phyloP scores from a whole-genome alignment of 2,888 invertebrate species.

The Chironomus riparius region DNA sequence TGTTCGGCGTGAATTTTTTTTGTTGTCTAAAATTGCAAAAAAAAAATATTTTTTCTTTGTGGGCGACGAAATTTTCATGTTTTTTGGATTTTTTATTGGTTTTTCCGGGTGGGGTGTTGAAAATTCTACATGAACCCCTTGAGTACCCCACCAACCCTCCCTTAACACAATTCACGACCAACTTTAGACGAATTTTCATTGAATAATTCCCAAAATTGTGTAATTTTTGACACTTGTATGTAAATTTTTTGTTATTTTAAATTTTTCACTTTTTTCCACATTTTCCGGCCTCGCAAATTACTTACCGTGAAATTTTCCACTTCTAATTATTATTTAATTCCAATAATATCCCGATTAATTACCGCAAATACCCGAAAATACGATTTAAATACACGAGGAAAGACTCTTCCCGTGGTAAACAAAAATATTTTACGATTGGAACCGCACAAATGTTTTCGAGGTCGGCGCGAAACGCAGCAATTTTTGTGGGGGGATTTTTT shows the following conservation, averaged over 20 bases:
- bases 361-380: background rate
- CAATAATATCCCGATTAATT: background rate
- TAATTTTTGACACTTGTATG: background rate
- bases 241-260: background rate
- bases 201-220: background rate
- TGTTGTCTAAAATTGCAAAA: background rate
- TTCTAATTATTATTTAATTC: background rate
- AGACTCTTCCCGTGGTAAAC: constrained; percentile 3
- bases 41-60: background rate
- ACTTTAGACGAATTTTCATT: background rate
- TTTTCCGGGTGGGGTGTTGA: background rate
- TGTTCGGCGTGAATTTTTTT: background rate
- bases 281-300: background rate
- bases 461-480: background rate
- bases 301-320: background rate
- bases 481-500: background rate
- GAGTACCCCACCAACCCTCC: too few species aligned
- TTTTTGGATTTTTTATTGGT: background rate
- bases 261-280: background rate
- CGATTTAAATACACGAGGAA: constrained; percentile 5
- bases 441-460: background rate
- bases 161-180: background rate
- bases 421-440: background rate
- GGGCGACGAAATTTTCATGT: background rate
- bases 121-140: background rate